Conservation (phyloP, 2,113 vertebrate genomes). For the Syngnathus typhle region DNA sequence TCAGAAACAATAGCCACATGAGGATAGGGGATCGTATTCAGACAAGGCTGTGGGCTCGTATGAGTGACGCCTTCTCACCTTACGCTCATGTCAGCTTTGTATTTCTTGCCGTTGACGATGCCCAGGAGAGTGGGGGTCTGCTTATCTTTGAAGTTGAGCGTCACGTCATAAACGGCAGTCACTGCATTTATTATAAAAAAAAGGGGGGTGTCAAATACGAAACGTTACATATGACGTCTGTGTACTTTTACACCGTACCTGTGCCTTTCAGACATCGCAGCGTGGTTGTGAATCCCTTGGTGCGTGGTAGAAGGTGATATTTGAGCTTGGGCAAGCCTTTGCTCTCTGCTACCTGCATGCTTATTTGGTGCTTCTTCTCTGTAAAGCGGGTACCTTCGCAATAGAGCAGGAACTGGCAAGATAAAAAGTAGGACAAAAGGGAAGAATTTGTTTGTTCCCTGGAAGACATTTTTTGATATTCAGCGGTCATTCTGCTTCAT, state of each 20-base stretch:
- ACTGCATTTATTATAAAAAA: slow-evolving; percentile 62
- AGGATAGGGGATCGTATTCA: background rate
- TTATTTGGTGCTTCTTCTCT: slow-evolving; percentile 94
- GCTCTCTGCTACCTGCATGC: slow-evolving; percentile 92
- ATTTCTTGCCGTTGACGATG: slow-evolving; percentile 92
- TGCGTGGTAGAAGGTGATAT: slow-evolving; percentile 91
- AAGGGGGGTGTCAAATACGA: background rate
- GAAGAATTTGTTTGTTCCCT: background rate
- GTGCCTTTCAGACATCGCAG: slow-evolving; percentile 92
- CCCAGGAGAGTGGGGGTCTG: slow-evolving; percentile 91
- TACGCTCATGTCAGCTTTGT: slow-evolving; percentile 91
- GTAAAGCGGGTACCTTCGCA: slow-evolving; percentile 97
- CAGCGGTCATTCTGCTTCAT: background rate
- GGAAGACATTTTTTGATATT: background rate
- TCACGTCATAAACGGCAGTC: slow-evolving; percentile 92
- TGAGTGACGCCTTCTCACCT: slow-evolving; percentile 78
- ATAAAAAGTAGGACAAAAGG: slow-evolving; percentile 25
- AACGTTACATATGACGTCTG: background rate
- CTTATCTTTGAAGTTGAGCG: slow-evolving; percentile 93
- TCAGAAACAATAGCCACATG: background rate
- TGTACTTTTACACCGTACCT: slow-evolving; percentile 58
- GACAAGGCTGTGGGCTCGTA: background rate
- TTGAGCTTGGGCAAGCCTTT: slow-evolving; percentile 93
- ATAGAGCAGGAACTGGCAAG: slow-evolving; percentile 83
- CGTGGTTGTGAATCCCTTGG: slow-evolving; percentile 97